Evolutionary conservation across 2,113 vertebrate genomes (phyloP), one percentile per base, ranked within the genome.

Genomic region (Orcinus orca): DNA sequence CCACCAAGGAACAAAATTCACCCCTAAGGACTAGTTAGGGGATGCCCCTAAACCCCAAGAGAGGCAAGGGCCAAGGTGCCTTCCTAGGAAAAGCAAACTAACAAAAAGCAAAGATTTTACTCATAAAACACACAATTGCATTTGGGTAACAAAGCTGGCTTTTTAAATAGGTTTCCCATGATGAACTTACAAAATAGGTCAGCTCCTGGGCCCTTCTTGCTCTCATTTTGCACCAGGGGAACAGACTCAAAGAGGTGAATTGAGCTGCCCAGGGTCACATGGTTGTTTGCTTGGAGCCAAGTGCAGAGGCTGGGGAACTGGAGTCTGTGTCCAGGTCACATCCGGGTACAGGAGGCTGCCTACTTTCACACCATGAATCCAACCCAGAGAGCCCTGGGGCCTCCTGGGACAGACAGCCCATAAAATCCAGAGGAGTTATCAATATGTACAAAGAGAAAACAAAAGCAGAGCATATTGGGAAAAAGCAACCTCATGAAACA

Each of bases 291-390:
- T 36, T 25, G 77, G 53, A 58, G 53, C 33, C 33, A 36, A 58
- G 55, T 25, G 77, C 77, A 58, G 53, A 58, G 53, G 50, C 77
- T 4, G 6, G 53, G 21, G 33, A 31, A n/a, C 53, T 80, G 76
- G 38, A n/a, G 47, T 55, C 23, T 0, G 8, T 8, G 9, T 15
- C 12, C 50, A 23, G 38, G 63, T 29, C 15, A 3, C 8, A 11
- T 26, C 10, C 1, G 5, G 3, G 21, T 4, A 1, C 21, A 21
- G 21, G 36, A 31, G 0, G 4, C 23, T 0, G 1, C 26, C 29
- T 33, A 33, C 12, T 0, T 13, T 6, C 31, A 3, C 25, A 3
- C 2, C 3, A 0, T 1, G 60, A 60, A 65, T 44, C 67, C 50
- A 12, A 3, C 6, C n/a, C 5, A 11, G 9, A n/a, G 47, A 55